These are phyloP conservation scores for Oceanites oceanicus DNA, from an alignment of 2,113 vertebrate species.

Conservation along the genomic window DNA sequence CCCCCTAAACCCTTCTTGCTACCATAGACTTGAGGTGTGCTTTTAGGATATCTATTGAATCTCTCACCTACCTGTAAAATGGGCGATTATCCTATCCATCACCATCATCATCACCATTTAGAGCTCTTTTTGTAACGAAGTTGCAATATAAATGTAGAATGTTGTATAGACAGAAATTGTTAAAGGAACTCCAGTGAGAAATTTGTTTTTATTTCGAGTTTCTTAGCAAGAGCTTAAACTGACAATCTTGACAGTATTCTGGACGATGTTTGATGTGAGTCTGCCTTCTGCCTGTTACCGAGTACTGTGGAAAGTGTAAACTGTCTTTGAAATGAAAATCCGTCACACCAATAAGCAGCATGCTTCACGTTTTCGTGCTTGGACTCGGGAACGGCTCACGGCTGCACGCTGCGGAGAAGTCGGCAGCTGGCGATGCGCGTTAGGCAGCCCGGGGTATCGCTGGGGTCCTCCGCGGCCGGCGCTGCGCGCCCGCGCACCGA, in stretches of 20 bases:
- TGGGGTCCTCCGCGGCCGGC: not conserved
- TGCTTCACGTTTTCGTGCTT: not conserved
- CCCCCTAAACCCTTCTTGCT: not conserved
- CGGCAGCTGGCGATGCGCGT: not conserved
- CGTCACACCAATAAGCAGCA: not conserved
- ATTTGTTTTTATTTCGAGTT: slow-evolving; percentile 23
- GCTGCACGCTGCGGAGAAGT: accelerated
- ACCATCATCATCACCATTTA: not conserved
- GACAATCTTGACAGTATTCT: not conserved
- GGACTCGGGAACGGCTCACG: not conserved
- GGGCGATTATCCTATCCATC: not conserved
- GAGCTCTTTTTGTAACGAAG: not conserved
- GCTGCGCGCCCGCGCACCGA: accelerated
- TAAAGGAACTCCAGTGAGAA: not conserved
- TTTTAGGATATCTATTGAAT: not conserved
- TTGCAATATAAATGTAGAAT: not conserved
- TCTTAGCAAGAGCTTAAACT: not conserved
- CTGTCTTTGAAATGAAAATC: not conserved
- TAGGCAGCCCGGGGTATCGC: not conserved
- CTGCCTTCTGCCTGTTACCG: not conserved
- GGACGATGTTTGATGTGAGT: not conserved
- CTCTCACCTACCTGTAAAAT: not conserved
- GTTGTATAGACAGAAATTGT: not conserved
- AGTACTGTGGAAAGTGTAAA: not conserved
- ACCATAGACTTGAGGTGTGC: not conserved